Base-by-base conservation (phyloP, 2,888 invertebrate genomes). In the Punctoribates punctum region DNA sequence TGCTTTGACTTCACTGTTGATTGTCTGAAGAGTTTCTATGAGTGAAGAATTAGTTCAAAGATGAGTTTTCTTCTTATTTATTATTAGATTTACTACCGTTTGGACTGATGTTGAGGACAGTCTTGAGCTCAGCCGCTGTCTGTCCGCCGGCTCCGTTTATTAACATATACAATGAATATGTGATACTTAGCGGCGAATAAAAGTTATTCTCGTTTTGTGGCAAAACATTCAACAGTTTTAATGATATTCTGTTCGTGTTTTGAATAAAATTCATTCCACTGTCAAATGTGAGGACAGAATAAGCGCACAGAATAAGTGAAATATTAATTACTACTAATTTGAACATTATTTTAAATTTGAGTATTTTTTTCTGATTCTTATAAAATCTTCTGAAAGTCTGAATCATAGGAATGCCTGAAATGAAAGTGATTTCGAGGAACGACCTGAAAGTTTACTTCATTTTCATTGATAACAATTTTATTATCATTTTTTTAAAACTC, bases 141-240 rank as follows among this genome's bases (percentile, higher is more conserved):
- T 6, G 38, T 46, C 70, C 70, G 20, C 42, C 42, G 23, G 70
- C 70, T 42, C 70, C 70, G 15, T 70, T 70, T 23, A 70, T 42
- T 42, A 70, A 42, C 42, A 46, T 42, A 46, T 23, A 23, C 46
- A 70, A 42, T 23, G 70, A 20, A 11, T 38, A 42, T 8, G 15
- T 38, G 8, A 70, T 70, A 46, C 46, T 70, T 23, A 70, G 42
- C 8, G 70, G 70, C 15, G 70, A 70, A 20, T 23, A 70, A 70
- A 70, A 70, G 46, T 42, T 70, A 11, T 70, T 70, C 42, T 70
- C 23, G 42, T 42, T 70, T 70, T 70, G 2, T n/a, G 70, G 46
- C 46, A 70, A 70, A 70, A 70, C 46, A 70, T 46, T 70, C n/a
- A 70, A 70, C 13, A 70, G 23, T 42, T 46, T 70, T 9, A 70